Percentiles rank a stretch among this genome's conserved stretches.
phyloP scores from a whole-genome alignment of 2,113 vertebrate genomes.

The Onychostruthus taczanowskii region DNA sequence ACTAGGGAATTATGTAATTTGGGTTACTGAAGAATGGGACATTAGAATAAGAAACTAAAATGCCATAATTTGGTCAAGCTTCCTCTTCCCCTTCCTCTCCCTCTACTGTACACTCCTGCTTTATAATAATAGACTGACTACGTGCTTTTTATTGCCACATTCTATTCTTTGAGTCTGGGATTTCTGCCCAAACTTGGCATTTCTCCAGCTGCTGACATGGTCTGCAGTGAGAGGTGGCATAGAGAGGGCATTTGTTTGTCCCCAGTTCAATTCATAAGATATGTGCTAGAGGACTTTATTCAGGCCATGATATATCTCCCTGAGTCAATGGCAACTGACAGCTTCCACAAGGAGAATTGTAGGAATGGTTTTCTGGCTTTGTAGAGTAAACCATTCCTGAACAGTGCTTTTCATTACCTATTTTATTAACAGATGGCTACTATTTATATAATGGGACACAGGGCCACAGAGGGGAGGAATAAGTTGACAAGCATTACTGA shows the following conservation, averaged over 20 bases:
- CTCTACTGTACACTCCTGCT: background rate
- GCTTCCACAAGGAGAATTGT: background rate
- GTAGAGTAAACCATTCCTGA: background rate
- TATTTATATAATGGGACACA: background rate
- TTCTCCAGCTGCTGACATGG: constrained; percentile 23
- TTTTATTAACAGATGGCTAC: background rate
- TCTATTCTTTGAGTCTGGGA: background rate
- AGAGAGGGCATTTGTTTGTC: background rate
- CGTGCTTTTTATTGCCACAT: background rate
- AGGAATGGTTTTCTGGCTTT: background rate
- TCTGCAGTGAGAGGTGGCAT: constrained; percentile 2
- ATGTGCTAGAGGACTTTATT: background rate
- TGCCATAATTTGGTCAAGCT: background rate
- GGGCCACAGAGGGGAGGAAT: background rate
- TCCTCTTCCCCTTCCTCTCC: background rate
- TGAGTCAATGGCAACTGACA: background rate
- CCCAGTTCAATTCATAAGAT: background rate
- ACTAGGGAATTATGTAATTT: background rate
- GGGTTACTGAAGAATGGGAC: background rate
- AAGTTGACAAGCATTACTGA: background rate
- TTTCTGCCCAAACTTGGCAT: background rate
- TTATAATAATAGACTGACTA: background rate
- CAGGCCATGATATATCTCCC: background rate
- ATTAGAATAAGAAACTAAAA: background rate
- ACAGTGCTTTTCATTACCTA: background rate